Evolutionary conservation across 2,797 vertebrate species (phyloP).

Genomic region (Rousettus madagascariensis): DNA sequence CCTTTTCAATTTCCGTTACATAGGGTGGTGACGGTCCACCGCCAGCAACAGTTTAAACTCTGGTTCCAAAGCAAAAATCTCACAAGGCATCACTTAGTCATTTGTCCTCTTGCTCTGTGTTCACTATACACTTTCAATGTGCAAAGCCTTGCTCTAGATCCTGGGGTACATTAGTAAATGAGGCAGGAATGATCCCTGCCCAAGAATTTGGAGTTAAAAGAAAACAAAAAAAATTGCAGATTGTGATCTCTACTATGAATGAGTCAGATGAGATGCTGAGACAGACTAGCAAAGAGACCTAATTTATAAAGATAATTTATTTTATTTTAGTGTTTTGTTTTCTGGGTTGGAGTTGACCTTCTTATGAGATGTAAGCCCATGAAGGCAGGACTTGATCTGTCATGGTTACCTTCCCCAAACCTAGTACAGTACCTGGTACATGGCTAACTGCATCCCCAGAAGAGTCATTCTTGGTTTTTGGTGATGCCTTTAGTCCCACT

Average conservation of each 20-base stretch:
- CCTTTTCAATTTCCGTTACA: constrained; percentile 2
- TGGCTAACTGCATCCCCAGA: neutral
- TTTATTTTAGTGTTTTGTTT: neutral
- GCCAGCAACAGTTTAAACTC: neutral
- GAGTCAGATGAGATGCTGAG: neutral
- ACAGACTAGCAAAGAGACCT: neutral
- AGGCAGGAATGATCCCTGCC: neutral
- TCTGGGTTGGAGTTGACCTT: neutral
- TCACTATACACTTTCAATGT: neutral
- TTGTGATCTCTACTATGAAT: neutral
- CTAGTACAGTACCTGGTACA: neutral
- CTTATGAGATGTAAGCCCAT: neutral
- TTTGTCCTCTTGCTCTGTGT: neutral
- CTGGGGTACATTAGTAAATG: neutral
- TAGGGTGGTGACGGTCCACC: neutral
- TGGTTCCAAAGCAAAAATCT: neutral
- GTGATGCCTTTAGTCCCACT: neutral
- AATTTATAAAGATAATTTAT: neutral
- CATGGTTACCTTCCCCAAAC: neutral
- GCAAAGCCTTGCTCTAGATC: neutral
- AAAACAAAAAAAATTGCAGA: neutral
- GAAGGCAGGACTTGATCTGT: neutral
- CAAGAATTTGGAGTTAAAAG: neutral
- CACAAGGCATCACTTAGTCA: neutral
- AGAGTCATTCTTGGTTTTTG: neutral